phyloP scores from a whole-genome alignment of 1,140 invertebrate species.

The Melanaphis sacchari region DNA sequence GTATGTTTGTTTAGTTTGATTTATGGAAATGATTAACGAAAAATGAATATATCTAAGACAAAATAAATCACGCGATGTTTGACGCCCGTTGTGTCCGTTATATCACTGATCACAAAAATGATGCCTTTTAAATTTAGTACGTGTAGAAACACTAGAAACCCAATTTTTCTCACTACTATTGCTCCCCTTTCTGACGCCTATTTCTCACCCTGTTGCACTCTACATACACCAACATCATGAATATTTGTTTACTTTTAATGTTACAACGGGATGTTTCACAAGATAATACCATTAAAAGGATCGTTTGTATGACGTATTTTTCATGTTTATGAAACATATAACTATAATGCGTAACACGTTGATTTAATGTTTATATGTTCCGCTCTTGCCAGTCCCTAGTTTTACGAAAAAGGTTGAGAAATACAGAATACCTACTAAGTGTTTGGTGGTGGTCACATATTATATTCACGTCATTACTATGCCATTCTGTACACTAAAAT shows the following conservation, averaged over 20 bases:
- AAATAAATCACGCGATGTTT: background rate
- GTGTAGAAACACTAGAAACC: background rate
- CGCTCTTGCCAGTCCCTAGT: background rate
- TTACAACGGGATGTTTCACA: background rate
- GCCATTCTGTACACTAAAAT: background rate
- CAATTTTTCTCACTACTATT: background rate
- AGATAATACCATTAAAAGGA: conserved; percentile 14
- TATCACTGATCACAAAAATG: background rate
- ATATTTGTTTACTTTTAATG: background rate
- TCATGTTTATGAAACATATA: conserved; percentile 9
- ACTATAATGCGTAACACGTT: conserved; percentile 6
- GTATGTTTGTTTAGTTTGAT: background rate
- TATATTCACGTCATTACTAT: background rate
- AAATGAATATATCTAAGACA: background rate
- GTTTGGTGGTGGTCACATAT: background rate
- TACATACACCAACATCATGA: background rate
- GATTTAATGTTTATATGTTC: background rate
- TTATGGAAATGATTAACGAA: background rate
- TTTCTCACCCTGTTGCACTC: background rate
- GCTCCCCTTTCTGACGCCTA: too few species aligned
- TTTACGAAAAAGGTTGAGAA: background rate
- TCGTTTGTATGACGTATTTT: background rate
- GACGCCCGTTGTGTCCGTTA: background rate
- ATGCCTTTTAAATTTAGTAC: background rate
- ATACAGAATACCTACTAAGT: too few species aligned